These are phyloP conservation scores for Thereva unica DNA, from an alignment of 2,888 invertebrate species.

Conservation along the genomic window DNA sequence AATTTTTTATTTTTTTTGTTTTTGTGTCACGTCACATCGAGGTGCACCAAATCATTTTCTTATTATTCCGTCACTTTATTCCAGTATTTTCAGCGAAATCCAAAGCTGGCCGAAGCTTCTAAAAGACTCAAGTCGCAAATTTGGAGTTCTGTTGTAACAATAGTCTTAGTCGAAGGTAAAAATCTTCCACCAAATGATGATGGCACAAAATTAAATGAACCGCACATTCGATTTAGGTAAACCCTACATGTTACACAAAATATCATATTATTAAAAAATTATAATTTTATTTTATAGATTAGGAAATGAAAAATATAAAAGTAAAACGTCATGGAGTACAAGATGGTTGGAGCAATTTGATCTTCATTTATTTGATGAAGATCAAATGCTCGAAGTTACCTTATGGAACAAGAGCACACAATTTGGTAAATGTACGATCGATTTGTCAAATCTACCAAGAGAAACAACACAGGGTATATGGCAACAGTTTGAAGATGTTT, in stretches of 20 bases:
- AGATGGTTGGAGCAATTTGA: slow-evolving; percentile 98
- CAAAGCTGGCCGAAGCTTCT: slow-evolving; percentile 77
- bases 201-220: slow-evolving; percentile 80
- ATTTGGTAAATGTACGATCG: slow-evolving; percentile 75
- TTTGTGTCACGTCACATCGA: slow-evolving; percentile 8
- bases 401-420: slow-evolving; percentile 67
- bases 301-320: slow-evolving; percentile 97
- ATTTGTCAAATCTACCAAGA: slow-evolving; percentile 79
- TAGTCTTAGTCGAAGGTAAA: slow-evolving; percentile 94
- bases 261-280: not conserved
- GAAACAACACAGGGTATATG: slow-evolving; percentile 91
- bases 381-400: slow-evolving; percentile 87
- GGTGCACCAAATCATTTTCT: slow-evolving; percentile 7
- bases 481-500: slow-evolving; percentile 87
- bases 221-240: slow-evolving; percentile 94
- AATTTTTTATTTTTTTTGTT: slow-evolving; percentile 3
- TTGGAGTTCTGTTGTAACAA: slow-evolving; percentile 96
- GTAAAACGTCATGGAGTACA: slow-evolving; percentile 84
- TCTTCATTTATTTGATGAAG: slow-evolving; percentile 92
- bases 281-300: slow-evolving; percentile 65
- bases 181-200: slow-evolving; percentile 88
- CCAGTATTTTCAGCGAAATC: slow-evolving; percentile 79
- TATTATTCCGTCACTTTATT: slow-evolving; percentile 35
- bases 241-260: slow-evolving; percentile 42
- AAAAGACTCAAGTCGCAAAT: slow-evolving; percentile 89